Percentiles rank a stretch among this genome's conserved stretches.
Conservation (phyloP, 2,797 vertebrate genomes). For the Crax fasciolata region DNA sequence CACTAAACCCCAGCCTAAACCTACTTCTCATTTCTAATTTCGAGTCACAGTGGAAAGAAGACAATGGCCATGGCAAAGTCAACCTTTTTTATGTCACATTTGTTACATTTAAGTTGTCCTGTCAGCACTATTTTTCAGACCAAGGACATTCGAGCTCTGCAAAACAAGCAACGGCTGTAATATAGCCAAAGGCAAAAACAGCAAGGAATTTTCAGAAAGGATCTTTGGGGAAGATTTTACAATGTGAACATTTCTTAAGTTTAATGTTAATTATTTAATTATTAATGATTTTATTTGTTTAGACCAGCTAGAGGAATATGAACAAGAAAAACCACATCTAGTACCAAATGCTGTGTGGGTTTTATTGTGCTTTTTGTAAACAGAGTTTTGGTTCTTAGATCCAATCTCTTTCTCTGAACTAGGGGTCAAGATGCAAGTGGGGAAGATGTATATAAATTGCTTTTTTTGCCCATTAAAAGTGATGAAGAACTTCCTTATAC, state of each 20-base stretch:
- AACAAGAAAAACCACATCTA: neutral
- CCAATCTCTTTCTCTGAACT: neutral
- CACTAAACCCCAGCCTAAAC: slow-evolving; percentile 33
- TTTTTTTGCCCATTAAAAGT: slow-evolving; percentile 23
- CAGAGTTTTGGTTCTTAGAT: neutral
- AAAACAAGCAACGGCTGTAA: neutral
- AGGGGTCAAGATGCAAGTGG: neutral
- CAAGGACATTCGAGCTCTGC: neutral
- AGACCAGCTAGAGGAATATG: neutral
- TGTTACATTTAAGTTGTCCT: slow-evolving; percentile 27
- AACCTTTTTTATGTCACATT: neutral
- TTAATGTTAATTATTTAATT: neutral
- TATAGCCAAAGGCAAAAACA: neutral
- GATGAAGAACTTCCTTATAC: slow-evolving; percentile 40
- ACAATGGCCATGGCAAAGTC: neutral
- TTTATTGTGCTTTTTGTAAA: neutral
- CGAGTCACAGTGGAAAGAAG: slow-evolving; percentile 37
- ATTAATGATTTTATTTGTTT: neutral
- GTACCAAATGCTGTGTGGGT: neutral
- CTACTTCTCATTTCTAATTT: slow-evolving; percentile 42
- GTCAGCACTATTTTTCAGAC: slow-evolving; percentile 27
- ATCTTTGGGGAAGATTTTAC: neutral
- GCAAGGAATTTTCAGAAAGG: neutral
- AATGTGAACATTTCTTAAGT: neutral
- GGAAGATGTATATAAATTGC: neutral